Evolutionary conservation across 2,797 vertebrate species (phyloP), one percentile per base, ranked within the genome.

Genomic region (Enteromius treurensis): DNA sequence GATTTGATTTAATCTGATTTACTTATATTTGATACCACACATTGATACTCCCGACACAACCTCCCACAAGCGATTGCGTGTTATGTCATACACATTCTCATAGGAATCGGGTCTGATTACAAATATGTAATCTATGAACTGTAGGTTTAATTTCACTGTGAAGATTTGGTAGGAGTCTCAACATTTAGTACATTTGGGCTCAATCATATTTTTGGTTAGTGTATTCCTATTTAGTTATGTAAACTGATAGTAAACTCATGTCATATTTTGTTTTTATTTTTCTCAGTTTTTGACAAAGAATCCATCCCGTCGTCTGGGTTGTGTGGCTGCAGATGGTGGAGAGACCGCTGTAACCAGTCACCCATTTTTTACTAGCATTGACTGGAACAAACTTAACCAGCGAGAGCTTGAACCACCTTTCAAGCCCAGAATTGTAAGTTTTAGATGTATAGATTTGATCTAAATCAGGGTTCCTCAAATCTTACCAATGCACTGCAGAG

Each of bases 201-300:
- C 11, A 8, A 21, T 75, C 21, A 51, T 74, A 29, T 21, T 62
- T 29, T 65, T 13, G 19, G 7, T 29, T 49, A 0, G 10, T 67
- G 67, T 60, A 45, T 60, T 21, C 3, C 14, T 71, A 62, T 81
- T 70, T 14, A 23, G n/a, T 60, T 47, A 78, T 26, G 34, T 42
- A 45, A 62, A 45, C 23, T 11, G 19, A 53, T 55, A 37, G 11
- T 1, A 3, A 0, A 21, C 47, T 40, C 8, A 29, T 77, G 55
- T 17, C 3, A 26, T 42, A 6, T 73, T 64, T 64, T 4, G 14
- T 51, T 19, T 49, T 85, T 82, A 89, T 89, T 34, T 19, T n/a
- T 40, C 14, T n/a, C 91, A 99, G 98, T 94, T 99, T 87, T 93
- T 99, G 95, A 98, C 94, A 19, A 99, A 99, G 93, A 97, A 97